These are phyloP conservation scores for Phasianus colchicus DNA, from an alignment of 2,113 vertebrate genomes.

Conservation along the genomic window DNA sequence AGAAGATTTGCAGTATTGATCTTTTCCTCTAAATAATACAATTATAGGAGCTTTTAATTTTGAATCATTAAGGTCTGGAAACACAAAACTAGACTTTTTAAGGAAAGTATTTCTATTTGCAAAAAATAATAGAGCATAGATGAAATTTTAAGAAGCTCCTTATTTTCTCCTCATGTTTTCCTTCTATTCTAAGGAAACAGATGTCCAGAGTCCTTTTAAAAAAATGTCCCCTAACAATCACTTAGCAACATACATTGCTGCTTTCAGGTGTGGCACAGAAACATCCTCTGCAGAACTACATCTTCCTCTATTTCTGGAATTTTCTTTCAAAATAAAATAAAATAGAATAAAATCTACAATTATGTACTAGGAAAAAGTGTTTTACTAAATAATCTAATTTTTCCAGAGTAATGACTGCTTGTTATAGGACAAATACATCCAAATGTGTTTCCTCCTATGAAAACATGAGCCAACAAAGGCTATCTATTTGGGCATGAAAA, in stretches of 20 bases:
- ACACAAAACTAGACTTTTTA: background rate
- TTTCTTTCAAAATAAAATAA: background rate
- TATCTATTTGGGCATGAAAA: background rate
- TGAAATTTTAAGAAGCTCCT: background rate
- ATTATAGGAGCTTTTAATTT: background rate
- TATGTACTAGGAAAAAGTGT: background rate
- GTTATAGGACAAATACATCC: background rate
- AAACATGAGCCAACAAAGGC: background rate
- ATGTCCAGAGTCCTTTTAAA: background rate
- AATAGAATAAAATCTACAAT: background rate
- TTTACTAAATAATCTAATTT: background rate
- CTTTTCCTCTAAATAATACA: background rate
- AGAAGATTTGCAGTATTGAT: background rate
- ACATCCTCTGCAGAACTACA: background rate
- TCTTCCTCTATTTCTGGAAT: background rate
- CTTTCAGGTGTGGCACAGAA: background rate
- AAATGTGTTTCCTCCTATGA: background rate
- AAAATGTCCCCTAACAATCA: background rate
- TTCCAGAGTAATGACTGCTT: background rate
- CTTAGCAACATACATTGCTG: background rate
- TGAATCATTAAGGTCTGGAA: background rate
- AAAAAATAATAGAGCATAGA: background rate
- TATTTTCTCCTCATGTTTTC: background rate
- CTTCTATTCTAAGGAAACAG: background rate
- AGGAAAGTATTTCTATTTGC: fast-evolving